These are phyloP conservation scores for Sarcophaga caerulescens DNA, from an alignment of 2,888 invertebrate genomes.

Conservation along the genomic window DNA sequence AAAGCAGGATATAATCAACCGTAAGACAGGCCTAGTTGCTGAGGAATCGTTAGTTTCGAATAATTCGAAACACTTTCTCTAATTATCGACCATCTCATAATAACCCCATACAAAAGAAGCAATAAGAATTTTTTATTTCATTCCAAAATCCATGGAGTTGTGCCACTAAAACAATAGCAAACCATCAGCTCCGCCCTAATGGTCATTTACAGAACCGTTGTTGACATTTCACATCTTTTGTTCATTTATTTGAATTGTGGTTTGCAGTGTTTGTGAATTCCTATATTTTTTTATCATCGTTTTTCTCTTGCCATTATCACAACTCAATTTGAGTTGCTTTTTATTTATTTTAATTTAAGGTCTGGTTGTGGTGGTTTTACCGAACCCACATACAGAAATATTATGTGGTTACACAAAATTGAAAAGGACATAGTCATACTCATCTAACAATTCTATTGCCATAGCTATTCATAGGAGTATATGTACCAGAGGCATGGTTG, in stretches of 20 bases:
- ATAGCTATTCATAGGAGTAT: background rate
- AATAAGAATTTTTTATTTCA: too few relatives aligned
- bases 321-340: background rate
- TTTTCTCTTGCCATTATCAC: background rate
- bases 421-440: conserved; percentile 20
- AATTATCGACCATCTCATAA: too few relatives aligned
- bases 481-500: background rate
- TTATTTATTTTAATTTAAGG: background rate
- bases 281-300: background rate
- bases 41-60: too few relatives aligned
- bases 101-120: too few relatives aligned
- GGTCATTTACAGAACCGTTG: background rate
- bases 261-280: conserved; percentile 27
- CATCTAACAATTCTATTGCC: background rate
- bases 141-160: too few relatives aligned
- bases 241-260: conserved; percentile 35
- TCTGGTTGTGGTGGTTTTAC: background rate
- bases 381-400: background rate
- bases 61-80: too few relatives aligned
- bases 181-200: background rate
- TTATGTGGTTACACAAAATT: background rate
- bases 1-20: too few relatives aligned
- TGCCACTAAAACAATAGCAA: too few relatives aligned
- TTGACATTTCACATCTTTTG: background rate
- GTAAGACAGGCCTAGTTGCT: too few relatives aligned